Conservation (phyloP, 2,113 vertebrate genomes). For the Circaetus cinerascens region DNA sequence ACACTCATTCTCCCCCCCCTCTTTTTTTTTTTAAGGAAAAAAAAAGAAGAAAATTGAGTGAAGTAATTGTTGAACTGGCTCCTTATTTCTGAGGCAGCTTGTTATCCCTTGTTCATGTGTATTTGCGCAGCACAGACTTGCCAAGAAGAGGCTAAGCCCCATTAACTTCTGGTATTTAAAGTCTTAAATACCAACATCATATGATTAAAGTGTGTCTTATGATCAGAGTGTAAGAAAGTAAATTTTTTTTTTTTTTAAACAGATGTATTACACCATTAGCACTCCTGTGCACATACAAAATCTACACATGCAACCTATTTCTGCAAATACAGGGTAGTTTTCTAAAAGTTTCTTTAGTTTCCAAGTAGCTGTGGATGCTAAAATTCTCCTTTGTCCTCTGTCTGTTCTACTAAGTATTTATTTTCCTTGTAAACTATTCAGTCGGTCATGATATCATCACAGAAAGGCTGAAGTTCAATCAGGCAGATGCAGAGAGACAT, state of each 20-base stretch:
- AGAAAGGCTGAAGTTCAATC: neutral
- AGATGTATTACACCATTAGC: neutral
- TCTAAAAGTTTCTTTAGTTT: neutral
- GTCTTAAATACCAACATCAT: neutral
- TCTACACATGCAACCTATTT: neutral
- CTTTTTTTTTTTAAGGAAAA: neutral
- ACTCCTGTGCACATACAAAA: neutral
- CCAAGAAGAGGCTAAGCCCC: neutral
- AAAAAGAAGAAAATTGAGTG: neutral
- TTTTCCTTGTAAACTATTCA: neutral
- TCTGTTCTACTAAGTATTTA: neutral
- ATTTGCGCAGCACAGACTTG: neutral
- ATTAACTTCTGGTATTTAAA: conserved; percentile 34
- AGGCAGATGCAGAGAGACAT: neutral
- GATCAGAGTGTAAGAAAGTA: neutral
- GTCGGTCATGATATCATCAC: neutral
- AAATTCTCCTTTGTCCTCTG: neutral
- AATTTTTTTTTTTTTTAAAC: neutral
- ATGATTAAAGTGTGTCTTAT: neutral
- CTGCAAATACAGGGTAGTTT: neutral
- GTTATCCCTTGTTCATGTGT: neutral
- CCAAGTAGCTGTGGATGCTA: neutral
- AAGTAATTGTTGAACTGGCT: neutral
- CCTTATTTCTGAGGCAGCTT: neutral
- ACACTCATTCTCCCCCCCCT: rapidly evolving